A percentile compares a stretch with the other conserved stretches of the same genome.
Evolutionary conservation across 2,888 invertebrate genomes (phyloP).

Genomic region (Drosophila subquinaria): DNA sequence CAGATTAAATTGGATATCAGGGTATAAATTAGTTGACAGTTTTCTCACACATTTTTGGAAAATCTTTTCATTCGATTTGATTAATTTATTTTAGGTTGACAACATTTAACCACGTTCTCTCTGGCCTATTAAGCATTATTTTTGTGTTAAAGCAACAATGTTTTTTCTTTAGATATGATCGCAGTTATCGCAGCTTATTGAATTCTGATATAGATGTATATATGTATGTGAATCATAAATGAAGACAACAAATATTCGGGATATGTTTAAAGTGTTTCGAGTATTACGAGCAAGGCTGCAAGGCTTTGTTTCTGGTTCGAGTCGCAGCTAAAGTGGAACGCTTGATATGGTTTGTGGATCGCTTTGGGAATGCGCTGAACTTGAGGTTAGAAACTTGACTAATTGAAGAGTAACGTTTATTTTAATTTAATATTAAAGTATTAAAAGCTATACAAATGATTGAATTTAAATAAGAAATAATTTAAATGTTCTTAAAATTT

Average conservation of each 20-base stretch:
- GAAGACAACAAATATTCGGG: conserved; percentile 47
- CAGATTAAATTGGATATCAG: conserved; percentile 68
- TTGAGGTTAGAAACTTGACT: conserved; percentile 1
- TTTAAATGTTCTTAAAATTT: background rate
- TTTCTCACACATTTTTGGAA: background rate
- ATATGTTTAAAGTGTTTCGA: conserved; percentile 9
- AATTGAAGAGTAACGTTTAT: background rate
- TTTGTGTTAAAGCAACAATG: conserved; percentile 42
- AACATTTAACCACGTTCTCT: conserved; percentile 54
- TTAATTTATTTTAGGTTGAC: conserved; percentile 33
- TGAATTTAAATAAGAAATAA: background rate
- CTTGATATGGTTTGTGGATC: background rate
- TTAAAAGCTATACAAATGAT: background rate
- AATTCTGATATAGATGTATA: conserved; percentile 24
- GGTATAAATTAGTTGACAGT: conserved; percentile 46
- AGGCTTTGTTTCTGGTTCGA: background rate
- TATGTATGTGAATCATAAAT: conserved; percentile 33
- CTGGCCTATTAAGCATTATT: conserved; percentile 39
- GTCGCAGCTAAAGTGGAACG: background rate
- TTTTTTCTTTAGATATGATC: conserved; percentile 43
- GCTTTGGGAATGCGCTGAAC: background rate
- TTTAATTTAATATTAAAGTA: background rate
- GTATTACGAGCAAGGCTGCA: conserved; percentile 22
- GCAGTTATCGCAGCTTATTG: conserved; percentile 32
- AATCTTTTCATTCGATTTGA: conserved; percentile 10